phyloP scores from a whole-genome alignment of 2,888 invertebrate species.

The Chrysina gloriosa region DNA sequence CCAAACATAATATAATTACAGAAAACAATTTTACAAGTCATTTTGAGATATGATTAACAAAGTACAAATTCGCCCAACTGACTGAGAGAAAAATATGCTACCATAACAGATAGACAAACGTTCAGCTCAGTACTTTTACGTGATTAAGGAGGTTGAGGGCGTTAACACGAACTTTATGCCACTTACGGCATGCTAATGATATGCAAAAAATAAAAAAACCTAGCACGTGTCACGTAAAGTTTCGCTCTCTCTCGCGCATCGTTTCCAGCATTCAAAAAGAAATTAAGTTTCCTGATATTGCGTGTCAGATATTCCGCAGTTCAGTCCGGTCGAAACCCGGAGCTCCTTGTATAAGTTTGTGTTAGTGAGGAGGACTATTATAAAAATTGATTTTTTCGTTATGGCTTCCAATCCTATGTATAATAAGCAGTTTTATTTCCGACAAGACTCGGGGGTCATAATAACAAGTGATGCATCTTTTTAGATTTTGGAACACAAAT shows the following conservation, averaged over 20 bases:
- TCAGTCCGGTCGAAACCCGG: slow-evolving; percentile 31
- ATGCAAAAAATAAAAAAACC: slow-evolving; percentile 55
- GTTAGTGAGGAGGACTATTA: background rate
- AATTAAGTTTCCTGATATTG: slow-evolving; percentile 51
- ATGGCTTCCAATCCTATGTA: background rate
- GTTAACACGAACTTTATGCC: slow-evolving; percentile 28
- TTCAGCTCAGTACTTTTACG: background rate
- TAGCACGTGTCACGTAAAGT: slow-evolving; percentile 52
- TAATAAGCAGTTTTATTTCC: no score
- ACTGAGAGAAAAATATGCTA: no score
- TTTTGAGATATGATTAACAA: no score
- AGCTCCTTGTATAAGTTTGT: background rate
- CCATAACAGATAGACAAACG: background rate
- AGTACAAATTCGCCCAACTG: no score
- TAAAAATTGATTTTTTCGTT: slow-evolving; percentile 18
- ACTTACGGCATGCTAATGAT: slow-evolving; percentile 48
- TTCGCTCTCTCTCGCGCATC: slow-evolving; percentile 36
- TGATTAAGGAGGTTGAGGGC: background rate
- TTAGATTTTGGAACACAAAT: no score
- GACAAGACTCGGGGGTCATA: no score
- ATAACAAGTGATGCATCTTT: no score
- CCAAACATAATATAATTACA: no score
- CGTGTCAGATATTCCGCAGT: slow-evolving; percentile 49
- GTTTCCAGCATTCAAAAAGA: slow-evolving; percentile 42
- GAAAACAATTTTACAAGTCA: no score